Evolutionary conservation across 2,113 vertebrate genomes (phyloP).

Genomic region (Leucosticte australis): DNA sequence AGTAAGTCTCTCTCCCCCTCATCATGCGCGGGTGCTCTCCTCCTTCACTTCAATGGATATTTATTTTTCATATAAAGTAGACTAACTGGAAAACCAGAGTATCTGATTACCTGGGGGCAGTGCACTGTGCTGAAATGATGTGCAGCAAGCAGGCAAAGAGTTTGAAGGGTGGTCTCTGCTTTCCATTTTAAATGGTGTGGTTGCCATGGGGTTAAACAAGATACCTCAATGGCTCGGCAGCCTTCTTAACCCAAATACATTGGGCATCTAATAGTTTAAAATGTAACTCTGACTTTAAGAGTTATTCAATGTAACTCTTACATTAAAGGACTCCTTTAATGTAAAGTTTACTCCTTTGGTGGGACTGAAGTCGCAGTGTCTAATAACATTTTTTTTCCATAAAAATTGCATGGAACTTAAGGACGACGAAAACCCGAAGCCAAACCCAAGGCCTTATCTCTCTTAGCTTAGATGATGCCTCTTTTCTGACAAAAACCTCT

Average conservation of each 20-base stretch:
- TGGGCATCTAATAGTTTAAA: background rate
- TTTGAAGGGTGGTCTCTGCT: background rate
- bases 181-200: background rate
- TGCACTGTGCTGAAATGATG: background rate
- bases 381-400: background rate
- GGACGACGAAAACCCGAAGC: background rate
- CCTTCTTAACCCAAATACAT: background rate
- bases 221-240: background rate
- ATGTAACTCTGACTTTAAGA: background rate
- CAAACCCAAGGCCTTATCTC: background rate
- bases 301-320: too few relatives aligned
- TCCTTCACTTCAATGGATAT: constrained; percentile 12
- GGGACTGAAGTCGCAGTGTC: background rate
- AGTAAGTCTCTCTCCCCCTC: background rate
- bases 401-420: background rate
- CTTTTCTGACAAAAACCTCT: background rate
- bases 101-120: background rate
- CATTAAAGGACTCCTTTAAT: background rate
- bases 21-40: background rate
- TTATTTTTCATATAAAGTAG: constrained; percentile 45
- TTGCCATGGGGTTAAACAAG: background rate
- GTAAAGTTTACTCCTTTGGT: background rate
- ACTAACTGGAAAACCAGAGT: constrained; percentile 9
- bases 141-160: background rate
- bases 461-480: background rate